phyloP scores from a whole-genome alignment of 2,888 invertebrate species.

The Margaritifera margaritifera region DNA sequence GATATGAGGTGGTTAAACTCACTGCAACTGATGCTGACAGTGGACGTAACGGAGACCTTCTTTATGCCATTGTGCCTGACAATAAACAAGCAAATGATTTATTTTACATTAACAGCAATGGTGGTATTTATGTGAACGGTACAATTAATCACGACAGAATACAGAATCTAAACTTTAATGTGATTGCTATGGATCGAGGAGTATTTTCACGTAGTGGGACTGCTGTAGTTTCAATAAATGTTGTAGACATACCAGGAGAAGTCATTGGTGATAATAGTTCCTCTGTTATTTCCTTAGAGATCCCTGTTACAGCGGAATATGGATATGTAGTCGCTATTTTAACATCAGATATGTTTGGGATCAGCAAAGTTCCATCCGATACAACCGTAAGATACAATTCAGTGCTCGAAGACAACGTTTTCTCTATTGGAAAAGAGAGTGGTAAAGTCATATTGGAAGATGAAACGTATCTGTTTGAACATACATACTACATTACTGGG shows the following conservation, averaged over 20 bases:
- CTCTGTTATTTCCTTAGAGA: conserved; percentile 34
- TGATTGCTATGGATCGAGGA: conserved; percentile 39
- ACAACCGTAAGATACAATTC: conserved; percentile 28
- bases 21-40: conserved; percentile 47
- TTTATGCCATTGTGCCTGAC: conserved; percentile 23
- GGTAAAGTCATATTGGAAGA: conserved; percentile 40
- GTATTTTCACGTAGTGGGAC: conserved; percentile 24
- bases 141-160: conserved; percentile 34
- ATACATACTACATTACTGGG: conserved; percentile 25
- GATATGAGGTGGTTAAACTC: conserved; percentile 35
- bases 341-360: conserved; percentile 34
- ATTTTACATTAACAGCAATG: conserved; percentile 30
- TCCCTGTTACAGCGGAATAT: conserved; percentile 25
- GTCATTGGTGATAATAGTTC: conserved; percentile 7
- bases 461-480: conserved; percentile 14
- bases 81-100: conserved; percentile 18
- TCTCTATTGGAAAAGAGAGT: conserved; percentile 32
- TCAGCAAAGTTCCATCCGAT: conserved; percentile 14
- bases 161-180: conserved; percentile 24
- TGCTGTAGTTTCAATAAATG: conserved; percentile 25
- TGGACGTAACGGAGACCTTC: conserved; percentile 38
- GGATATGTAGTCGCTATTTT: conserved; percentile 34
- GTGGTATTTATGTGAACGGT: conserved; percentile 24
- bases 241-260: conserved; percentile 38
- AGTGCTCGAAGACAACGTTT: conserved; percentile 22